phyloP scores from a whole-genome alignment of 2,888 invertebrate species.

The Clunio marinus region DNA sequence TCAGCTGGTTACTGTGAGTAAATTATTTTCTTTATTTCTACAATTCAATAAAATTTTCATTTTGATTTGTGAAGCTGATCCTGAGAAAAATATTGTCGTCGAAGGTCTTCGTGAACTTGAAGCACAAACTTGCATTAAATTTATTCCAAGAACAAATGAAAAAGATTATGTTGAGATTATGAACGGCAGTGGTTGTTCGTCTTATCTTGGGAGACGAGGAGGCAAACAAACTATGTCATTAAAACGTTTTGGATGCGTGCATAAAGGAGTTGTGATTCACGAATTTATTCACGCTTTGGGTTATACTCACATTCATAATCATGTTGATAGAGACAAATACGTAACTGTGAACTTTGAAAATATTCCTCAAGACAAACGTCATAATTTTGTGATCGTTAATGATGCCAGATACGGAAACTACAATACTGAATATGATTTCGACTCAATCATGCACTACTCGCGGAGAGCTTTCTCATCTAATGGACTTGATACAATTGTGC shows the following conservation, averaged over 20 bases:
- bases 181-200: constrained; percentile 18
- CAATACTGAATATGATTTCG: constrained; percentile 64
- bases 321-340: not conserved
- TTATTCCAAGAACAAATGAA: not conserved
- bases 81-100: too few species aligned
- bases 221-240: constrained; percentile 19
- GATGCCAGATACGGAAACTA: constrained; percentile 44
- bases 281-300: not conserved
- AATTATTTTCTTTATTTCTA: too few species aligned
- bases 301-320: not conserved
- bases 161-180: constrained; percentile 10
- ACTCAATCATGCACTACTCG: constrained; percentile 53
- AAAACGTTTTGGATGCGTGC: not conserved
- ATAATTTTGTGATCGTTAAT: not conserved
- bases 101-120: too few species aligned
- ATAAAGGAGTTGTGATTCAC: not conserved
- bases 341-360: constrained; percentile 47
- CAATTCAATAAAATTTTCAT: too few species aligned
- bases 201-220: constrained; percentile 17
- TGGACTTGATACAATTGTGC: constrained; percentile 49
- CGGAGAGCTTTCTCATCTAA: constrained; percentile 50
- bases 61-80: too few species aligned
- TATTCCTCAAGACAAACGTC: not conserved
- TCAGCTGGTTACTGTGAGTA: too few species aligned
- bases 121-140: constrained; percentile 14